A percentile compares a stretch with the other conserved stretches of the same genome.
These are phyloP conservation scores for Ganaspis sp. DNA, from an alignment of 1,140 invertebrate species.

Conservation along the genomic window DNA sequence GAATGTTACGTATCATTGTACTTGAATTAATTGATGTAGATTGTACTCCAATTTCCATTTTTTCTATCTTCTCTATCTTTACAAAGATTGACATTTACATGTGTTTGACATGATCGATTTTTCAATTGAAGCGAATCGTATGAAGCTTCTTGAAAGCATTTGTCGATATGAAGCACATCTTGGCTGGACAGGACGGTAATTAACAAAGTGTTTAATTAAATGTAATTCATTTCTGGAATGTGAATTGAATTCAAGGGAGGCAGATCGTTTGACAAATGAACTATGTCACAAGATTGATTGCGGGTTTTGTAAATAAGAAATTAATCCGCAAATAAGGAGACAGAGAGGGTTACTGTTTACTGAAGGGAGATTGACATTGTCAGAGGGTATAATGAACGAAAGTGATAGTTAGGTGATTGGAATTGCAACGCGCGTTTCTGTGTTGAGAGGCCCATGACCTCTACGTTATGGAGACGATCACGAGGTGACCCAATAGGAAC, in stretches of 20 bases:
- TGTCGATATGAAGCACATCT: too few relatives aligned
- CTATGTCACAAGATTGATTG: background rate
- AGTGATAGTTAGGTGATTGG: conserved; percentile 20
- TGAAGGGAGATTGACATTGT: conserved; percentile 2
- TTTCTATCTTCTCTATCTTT: too few relatives aligned
- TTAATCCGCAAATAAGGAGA: background rate
- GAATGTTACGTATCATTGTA: too few relatives aligned
- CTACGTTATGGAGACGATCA: conserved; percentile 22
- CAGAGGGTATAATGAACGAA: background rate
- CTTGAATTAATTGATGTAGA: too few relatives aligned
- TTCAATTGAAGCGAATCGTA: too few relatives aligned
- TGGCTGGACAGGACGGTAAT: too few relatives aligned
- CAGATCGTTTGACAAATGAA: background rate
- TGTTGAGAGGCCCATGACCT: conserved; percentile 10
- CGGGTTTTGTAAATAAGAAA: conserved; percentile 4
- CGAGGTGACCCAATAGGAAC: conserved; percentile 50
- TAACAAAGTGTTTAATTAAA: background rate
- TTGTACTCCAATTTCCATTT: too few relatives aligned
- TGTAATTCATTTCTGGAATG: too few relatives aligned
- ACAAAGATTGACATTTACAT: too few relatives aligned
- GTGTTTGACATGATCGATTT: too few relatives aligned
- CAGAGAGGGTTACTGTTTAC: background rate
- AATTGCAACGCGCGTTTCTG: conserved; percentile 19
- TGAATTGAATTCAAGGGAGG: too few relatives aligned
- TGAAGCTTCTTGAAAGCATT: too few relatives aligned